Evolutionary conservation across 2,797 vertebrate genomes (phyloP), one percentile per base, ranked within the genome.

Genomic region (Etheostoma perlongum): DNA sequence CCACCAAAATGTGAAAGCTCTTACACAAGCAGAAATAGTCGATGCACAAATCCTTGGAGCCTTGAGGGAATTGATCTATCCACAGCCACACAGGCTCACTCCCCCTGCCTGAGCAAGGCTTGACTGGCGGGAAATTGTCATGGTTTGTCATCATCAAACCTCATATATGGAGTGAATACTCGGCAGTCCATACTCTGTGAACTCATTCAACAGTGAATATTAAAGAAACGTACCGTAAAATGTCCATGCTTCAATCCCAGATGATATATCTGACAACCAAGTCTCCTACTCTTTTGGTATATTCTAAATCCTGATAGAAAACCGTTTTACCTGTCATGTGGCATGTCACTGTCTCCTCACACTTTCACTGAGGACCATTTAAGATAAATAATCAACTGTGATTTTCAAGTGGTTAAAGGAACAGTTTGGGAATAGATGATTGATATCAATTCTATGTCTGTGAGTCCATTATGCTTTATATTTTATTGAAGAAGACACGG

Each of bases 121-220:
- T 36, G n/a, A 40, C 60, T 57, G 18, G 48, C 49, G 33, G 52
- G 23, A 18, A 4, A 12, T 10, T 76, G 72, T 79, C 67, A 60
- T 25, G 44, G 48, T 63, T 44, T 44, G 72, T 79, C 64, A 54
- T 40, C 64, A 61, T 72, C 63, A 65, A 46, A 70, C 51, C 36
- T 71, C 57, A 19, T 9, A 62, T 48, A 27, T 10, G 57, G 52
- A 48, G 21, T 40, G 55, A 60, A 27, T 16, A 46, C 21, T 52
- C 47, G 54, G 11, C 4, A 19, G 18, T 58, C 33, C 14, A 40
- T 48, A 16, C 25, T 65, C 40, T 65, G 15, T 15, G 23, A 49
- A 42, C 15, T 47, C 49, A 62, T 40, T 16, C 21, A n/a, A 25
- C 8, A 27, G 10, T 23, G 12, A 16, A 49, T 23, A 48, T 15